Conservation (phyloP, 2,888 invertebrate genomes). For the Oxycera nigricornis region DNA sequence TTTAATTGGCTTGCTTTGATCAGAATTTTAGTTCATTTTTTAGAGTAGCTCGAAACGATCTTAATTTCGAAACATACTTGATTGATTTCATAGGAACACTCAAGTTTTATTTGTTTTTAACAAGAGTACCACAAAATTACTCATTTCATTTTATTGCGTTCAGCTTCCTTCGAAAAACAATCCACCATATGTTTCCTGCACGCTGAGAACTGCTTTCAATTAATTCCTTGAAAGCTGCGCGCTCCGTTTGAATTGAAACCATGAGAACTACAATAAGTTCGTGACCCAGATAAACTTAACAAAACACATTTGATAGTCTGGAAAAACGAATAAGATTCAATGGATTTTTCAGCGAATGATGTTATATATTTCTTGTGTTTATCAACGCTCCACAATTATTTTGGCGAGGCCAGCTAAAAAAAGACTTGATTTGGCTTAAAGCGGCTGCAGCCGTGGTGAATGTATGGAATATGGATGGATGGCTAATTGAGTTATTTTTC, state of each 20-base stretch:
- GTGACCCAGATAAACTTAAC: background rate
- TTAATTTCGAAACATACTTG: no score
- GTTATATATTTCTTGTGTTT: background rate
- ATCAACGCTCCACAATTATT: background rate
- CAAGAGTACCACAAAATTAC: background rate
- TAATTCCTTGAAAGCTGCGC: background rate
- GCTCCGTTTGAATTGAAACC: background rate
- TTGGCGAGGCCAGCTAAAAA: slow-evolving; percentile 7
- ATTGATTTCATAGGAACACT: no score
- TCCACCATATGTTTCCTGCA: background rate
- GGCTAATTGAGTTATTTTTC: background rate
- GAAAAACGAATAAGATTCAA: background rate
- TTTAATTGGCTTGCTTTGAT: no score
- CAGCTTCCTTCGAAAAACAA: background rate
- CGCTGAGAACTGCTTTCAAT: background rate
- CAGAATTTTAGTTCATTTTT: no score
- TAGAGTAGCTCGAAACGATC: no score
- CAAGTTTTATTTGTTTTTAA: slow-evolving; percentile 1
- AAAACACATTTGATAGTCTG: background rate
- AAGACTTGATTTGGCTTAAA: background rate
- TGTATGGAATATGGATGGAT: background rate
- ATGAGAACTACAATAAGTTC: background rate
- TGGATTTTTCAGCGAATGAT: background rate
- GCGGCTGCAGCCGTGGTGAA: background rate
- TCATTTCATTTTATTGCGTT: background rate